Conservation (phyloP, 2,888 invertebrate species). For the Branchellion lobata region DNA sequence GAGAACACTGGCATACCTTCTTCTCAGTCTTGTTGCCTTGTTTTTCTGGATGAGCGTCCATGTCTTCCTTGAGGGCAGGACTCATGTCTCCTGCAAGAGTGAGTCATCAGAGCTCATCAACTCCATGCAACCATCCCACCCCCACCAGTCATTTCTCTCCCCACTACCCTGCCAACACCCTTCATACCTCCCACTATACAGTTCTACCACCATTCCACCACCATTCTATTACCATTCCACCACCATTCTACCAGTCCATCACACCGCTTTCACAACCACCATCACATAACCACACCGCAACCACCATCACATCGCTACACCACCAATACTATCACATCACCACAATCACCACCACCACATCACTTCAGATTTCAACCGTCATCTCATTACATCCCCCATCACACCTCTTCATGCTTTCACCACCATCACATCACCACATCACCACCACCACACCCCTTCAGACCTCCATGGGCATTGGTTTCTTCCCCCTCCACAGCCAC, state of each 20-base stretch:
- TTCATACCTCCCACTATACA: no score
- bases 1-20: background rate
- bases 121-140: no score
- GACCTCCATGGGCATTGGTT: conserved; percentile 28
- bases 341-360: background rate
- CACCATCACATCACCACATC: background rate
- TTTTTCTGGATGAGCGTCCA: conserved; percentile 49
- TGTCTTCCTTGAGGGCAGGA: conserved; percentile 43
- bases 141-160: background rate
- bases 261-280: background rate
- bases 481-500: conserved; percentile 35
- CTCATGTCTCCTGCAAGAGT: conserved; percentile 28
- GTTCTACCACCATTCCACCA: no score
- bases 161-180: background rate
- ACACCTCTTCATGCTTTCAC: no score
- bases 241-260: background rate
- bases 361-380: background rate
- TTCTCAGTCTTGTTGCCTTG: conserved; percentile 20
- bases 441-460: background rate
- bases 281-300: no score
- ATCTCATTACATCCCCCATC: background rate
- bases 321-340: background rate
- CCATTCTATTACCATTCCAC: background rate
- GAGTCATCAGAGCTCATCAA: background rate
- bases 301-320: background rate